These are phyloP conservation scores for Heterodera filipjevi DNA, from an alignment of 2,888 invertebrate species.

Conservation along the genomic window DNA sequence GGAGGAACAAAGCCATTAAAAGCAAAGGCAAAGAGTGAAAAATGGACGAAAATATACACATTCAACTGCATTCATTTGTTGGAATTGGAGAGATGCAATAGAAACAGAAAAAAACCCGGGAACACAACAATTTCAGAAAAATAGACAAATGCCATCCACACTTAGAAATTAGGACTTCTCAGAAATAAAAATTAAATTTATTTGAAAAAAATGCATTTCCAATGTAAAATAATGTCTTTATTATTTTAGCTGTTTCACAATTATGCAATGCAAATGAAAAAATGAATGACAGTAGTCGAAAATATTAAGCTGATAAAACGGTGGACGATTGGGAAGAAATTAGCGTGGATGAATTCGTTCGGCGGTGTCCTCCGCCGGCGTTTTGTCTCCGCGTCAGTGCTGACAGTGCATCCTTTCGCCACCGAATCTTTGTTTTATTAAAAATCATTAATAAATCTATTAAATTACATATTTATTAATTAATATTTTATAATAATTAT, in stretches of 20 bases:
- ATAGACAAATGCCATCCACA: no score
- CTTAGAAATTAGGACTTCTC: no score
- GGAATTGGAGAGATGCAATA: not conserved
- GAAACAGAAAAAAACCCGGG: no score
- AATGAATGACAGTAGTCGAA: not conserved
- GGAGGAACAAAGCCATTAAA: not conserved
- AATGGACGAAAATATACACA: not conserved
- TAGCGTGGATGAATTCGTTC: constrained; percentile 19
- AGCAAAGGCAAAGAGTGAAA: not conserved
- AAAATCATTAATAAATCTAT: no score
- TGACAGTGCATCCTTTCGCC: constrained; percentile 12
- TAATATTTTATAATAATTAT: not conserved
- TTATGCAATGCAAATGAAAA: no score
- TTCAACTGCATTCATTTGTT: constrained; percentile 11
- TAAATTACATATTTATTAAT: no score
- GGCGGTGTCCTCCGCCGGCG: not conserved
- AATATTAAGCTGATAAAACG: constrained; percentile 20
- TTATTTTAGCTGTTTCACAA: no score
- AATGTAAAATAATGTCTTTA: no score
- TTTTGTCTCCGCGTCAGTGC: not conserved
- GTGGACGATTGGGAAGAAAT: constrained; percentile 25
- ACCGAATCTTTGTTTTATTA: constrained; percentile 13
- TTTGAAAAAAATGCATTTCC: no score
- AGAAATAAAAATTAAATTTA: no score
- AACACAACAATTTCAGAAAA: no score